Evolutionary conservation across 2,113 vertebrate species (phyloP), one percentile per base, ranked within the genome.

Genomic region (Centrocercus urophasianus): DNA sequence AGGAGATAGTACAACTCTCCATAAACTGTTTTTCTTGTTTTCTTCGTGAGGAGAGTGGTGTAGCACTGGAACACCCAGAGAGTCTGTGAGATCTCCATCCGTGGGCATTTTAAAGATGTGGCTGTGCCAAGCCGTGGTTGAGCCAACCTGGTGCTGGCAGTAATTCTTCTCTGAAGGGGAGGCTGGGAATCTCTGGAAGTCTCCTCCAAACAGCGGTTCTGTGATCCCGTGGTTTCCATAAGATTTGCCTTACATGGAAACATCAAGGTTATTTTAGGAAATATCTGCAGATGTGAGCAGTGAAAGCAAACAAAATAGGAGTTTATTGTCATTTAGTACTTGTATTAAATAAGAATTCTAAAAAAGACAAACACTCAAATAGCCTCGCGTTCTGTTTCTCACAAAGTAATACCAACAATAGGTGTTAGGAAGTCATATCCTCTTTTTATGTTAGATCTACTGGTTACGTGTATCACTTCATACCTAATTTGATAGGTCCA

Each of bases 221-320:
- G 70, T 78, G 67, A 86, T 65, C 85, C 75, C 61, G 2, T 67
- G 34, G 38, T 71, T 90, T 77, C 83, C 71, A 71, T 74, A 74
- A 83, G 48, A n/a, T 90, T 47, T 34, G 2, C 74, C 80, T 47
- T 66, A 74, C 52, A 40, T 45, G 38, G 61, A 83, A 86, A 32
- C 86, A 83, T 27, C 65, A 40, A 83, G 74, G 48, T 75, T 92
- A 71, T 86, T 81, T 81, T 67, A 47, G 63, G 78, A 89, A 93
- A 61, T 72, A 64, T 60, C 61, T 64, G 25, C 71, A 25, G 78
- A 84, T 71, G 25, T 90, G 38, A 38, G 52, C 70, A 61, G 20
- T 52, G 22, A 43, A 84, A 82, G 43, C 47, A 86, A 93, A 78
- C 61, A 72, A 67, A 32, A 10, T 83, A 72, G n/a, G 50, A 45